A percentile compares a stretch with the other conserved stretches of the same genome.
These are phyloP conservation scores for Neodiprion fabricii DNA, from an alignment of 1,140 invertebrate species.

Conservation along the genomic window DNA sequence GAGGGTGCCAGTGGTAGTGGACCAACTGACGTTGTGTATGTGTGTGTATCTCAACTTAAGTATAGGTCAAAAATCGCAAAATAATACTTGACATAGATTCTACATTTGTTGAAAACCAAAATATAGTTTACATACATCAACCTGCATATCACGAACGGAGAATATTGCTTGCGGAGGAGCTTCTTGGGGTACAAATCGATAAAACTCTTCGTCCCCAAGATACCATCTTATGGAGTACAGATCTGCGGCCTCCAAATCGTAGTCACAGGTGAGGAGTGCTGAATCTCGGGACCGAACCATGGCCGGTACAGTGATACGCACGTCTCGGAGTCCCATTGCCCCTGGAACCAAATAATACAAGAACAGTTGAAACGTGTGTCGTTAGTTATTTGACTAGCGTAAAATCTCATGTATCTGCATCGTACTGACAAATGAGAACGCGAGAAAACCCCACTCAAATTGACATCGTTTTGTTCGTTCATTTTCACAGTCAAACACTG, in stretches of 20 bases:
- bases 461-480: no score
- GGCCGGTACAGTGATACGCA: constrained; percentile 76
- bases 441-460: no score
- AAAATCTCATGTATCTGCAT: no score
- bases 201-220: constrained; percentile 80
- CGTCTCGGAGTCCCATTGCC: constrained; percentile 70
- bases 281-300: constrained; percentile 75
- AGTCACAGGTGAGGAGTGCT: constrained; percentile 77
- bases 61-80: no score
- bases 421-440: no score
- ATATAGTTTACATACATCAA: constrained; percentile 73
- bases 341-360: constrained; percentile 57
- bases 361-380: neutral
- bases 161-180: constrained; percentile 72
- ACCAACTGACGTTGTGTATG: no score
- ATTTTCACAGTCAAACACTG: no score
- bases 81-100: no score
- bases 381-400: no score
- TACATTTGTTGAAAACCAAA: no score
- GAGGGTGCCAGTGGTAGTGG: no score
- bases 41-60: no score
- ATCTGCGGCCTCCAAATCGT: constrained; percentile 76
- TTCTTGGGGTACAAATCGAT: constrained; percentile 75
- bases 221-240: constrained; percentile 89
- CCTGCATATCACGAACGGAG: constrained; percentile 69